phyloP scores from a whole-genome alignment of 2,113 vertebrate species.

The Sprattus sprattus region DNA sequence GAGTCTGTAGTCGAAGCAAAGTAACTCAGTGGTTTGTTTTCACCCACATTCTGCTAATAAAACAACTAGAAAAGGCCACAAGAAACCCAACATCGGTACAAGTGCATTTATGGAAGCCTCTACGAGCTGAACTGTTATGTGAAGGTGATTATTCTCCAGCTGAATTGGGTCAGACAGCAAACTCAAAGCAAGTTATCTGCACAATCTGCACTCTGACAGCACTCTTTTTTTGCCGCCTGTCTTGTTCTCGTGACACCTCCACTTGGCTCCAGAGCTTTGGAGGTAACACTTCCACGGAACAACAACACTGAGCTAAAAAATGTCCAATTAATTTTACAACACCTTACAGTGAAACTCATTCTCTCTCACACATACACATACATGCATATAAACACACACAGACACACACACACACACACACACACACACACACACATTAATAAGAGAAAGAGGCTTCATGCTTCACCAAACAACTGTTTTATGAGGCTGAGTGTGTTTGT shows the following conservation, averaged over 20 bases:
- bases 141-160: background rate
- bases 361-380: background rate
- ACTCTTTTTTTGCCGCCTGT: background rate
- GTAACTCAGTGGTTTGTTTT: background rate
- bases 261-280: background rate
- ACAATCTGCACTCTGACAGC: background rate
- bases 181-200: background rate
- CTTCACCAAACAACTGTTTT: background rate
- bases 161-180: background rate
- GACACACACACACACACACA: background rate
- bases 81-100: background rate
- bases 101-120: background rate
- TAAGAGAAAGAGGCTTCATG: background rate
- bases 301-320: background rate
- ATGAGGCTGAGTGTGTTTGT: background rate
- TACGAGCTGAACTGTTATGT: background rate
- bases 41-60: background rate
- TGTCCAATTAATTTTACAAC: background rate
- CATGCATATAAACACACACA: background rate
- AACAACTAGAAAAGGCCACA: background rate
- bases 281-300: background rate
- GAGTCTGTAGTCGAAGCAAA: background rate
- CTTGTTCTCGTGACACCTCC: background rate
- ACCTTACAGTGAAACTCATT: background rate
- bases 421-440: background rate